A percentile compares a stretch with the other conserved stretches of the same genome.
Evolutionary conservation across 1,140 invertebrate species (phyloP).

Genomic region (Nephotettix cincticeps): DNA sequence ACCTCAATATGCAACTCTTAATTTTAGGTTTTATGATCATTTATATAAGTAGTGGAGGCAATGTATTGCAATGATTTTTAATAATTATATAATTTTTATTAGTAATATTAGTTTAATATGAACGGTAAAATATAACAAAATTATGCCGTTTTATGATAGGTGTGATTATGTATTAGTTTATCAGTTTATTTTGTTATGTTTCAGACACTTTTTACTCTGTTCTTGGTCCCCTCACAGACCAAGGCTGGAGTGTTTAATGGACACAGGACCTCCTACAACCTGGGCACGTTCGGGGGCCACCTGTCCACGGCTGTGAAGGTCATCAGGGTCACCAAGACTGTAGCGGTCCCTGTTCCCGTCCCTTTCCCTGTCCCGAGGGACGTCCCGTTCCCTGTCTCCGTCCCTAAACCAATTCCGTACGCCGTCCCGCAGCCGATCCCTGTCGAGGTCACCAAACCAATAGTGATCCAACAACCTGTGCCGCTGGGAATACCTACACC

Average conservation of each 20-base stretch:
- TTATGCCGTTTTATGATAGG: too few relatives aligned
- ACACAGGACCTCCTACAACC: background rate
- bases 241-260: background rate
- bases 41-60: too few relatives aligned
- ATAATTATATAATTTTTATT: too few relatives aligned
- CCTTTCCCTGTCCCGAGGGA: conserved; percentile 16
- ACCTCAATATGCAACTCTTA: too few relatives aligned
- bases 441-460: conserved; percentile 21
- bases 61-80: too few relatives aligned
- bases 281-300: conserved; percentile 11
- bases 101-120: too few relatives aligned
- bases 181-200: too few relatives aligned
- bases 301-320: conserved; percentile 21
- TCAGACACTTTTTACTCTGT: background rate
- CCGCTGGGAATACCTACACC: conserved; percentile 18
- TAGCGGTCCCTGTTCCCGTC: conserved; percentile 27
- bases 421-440: conserved; percentile 27
- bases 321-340: conserved; percentile 27
- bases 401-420: conserved; percentile 24
- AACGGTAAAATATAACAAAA: too few relatives aligned
- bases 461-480: conserved; percentile 18
- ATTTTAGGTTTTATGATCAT: too few relatives aligned
- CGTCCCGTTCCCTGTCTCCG: conserved; percentile 22
- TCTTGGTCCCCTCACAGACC: background rate
- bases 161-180: too few relatives aligned